Evolutionary conservation across 2,797 vertebrate species (phyloP), one percentile per base, ranked within the genome.

Genomic region (Scarus forsteni): DNA sequence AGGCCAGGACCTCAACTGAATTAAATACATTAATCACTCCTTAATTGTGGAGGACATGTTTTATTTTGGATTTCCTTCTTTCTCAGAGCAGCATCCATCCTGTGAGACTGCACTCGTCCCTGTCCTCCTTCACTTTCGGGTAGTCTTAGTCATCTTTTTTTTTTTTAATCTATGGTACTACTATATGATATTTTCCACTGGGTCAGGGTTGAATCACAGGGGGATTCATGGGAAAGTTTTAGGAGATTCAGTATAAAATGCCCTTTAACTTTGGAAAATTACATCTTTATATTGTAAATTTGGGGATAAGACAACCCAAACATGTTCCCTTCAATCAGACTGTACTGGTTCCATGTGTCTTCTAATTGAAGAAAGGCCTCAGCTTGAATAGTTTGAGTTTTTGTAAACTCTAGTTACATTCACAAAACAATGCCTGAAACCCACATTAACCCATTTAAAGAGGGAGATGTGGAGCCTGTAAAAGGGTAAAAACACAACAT

Each of bases 81-180:
- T 40, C 35, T 36, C 15, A 42, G 34, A 14, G 6, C 38, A 13
- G 6, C 54, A 43, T 38, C 13, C 80, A 63, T 89, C 83, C 80
- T 68, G 48, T 81, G 77, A 74, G 75, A 72, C 69, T 59, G 8
- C 3, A 1, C 66, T 51, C 14, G 0, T 64, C 56, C 60, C 70
- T 11, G 13, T 5, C 27, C 53, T 43, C 36, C 2, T 57, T 36
- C 19, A 60, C 43, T 77, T 66, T 65, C 0, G 5, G 80, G 65
- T 81, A 79, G 54, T 43, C 5, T 54, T 72, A 12, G 3, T 5
- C 12, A 13, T 14, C 1, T 13, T 16, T 1, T 5, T 40, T 6
- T 38, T 43, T 42, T 51, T n/a, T 45, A 11, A 13, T 34, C 2
- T 56, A 9, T 6, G 10, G 12, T n/a, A n/a, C n/a, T n/a, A n/a